A percentile compares a stretch with the other conserved stretches of the same genome.
Evolutionary conservation across 1,140 invertebrate genomes (phyloP).

Genomic region (Chironomus tepperi): DNA sequence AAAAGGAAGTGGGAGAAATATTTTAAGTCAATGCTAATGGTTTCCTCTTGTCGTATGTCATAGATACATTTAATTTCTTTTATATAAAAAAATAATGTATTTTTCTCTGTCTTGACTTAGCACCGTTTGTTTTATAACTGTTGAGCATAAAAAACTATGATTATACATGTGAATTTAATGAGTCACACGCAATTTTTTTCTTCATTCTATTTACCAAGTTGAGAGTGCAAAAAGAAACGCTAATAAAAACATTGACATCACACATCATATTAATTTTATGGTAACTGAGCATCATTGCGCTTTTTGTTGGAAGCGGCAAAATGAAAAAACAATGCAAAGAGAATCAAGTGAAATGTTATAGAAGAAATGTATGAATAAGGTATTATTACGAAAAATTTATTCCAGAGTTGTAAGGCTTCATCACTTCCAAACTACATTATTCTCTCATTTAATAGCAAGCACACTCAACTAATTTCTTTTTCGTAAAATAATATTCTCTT

Average conservation of each 20-base stretch:
- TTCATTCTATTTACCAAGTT: background rate
- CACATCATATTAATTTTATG: background rate
- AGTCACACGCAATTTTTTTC: background rate
- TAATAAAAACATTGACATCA: no score
- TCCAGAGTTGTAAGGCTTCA: background rate
- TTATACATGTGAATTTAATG: constrained; percentile 1
- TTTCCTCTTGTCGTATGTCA: constrained; percentile 11
- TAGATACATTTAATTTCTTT: no score
- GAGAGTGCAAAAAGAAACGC: background rate
- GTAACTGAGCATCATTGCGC: background rate
- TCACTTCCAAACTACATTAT: background rate
- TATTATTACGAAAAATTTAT: no score
- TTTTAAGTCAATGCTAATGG: constrained; percentile 6
- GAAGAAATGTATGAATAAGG: no score
- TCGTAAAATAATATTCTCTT: background rate
- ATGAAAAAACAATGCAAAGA: no score
- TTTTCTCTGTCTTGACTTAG: background rate
- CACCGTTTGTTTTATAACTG: constrained; percentile 5
- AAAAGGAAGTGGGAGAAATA: constrained; percentile 1
- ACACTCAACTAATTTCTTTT: no score
- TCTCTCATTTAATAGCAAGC: no score
- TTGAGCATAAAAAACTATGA: background rate
- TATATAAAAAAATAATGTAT: background rate
- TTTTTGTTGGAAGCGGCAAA: background rate
- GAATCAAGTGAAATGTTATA: no score